Evolutionary conservation across 2,888 invertebrate species (phyloP).

Genomic region (Drosophila histrio): DNA sequence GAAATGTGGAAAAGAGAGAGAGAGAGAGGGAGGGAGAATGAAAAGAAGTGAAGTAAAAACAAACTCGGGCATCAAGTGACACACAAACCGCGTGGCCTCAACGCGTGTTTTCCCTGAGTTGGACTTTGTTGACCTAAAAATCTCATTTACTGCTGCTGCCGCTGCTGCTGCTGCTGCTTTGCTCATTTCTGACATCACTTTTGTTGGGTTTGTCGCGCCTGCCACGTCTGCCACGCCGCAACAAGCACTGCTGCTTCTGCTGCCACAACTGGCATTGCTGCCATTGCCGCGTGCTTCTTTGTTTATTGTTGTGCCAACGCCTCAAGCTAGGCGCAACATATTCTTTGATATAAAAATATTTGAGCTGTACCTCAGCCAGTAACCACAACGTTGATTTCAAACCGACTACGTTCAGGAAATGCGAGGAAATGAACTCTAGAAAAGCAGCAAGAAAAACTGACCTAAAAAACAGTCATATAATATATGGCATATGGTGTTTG

Average conservation of each 20-base stretch:
- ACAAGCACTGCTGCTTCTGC: background rate
- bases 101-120: constrained; percentile 46
- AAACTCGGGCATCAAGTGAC: constrained; percentile 58
- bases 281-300: background rate
- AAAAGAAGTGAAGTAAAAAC: background rate
- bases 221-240: constrained; percentile 4
- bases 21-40: background rate
- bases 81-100: constrained; percentile 51
- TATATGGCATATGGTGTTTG: background rate
- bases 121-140: constrained; percentile 79
- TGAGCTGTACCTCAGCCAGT: constrained; percentile 14
- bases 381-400: constrained; percentile 25
- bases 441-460: constrained; percentile 35
- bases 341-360: constrained; percentile 41
- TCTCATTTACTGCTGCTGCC: constrained; percentile 62
- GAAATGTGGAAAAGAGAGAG: constrained; percentile 33
- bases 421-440: constrained; percentile 61
- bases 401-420: constrained; percentile 45
- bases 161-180: constrained; percentile 45
- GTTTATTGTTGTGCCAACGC: constrained; percentile 44
- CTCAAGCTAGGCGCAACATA: constrained; percentile 33
- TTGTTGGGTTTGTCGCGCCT: constrained; percentile 62
- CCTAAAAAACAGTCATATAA: constrained; percentile 36
- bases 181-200: constrained; percentile 73
- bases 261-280: background rate